Percentiles rank a stretch among this genome's conserved stretches.
Conservation (phyloP, 1,140 invertebrate genomes). For the Bathynomus jamesi region DNA sequence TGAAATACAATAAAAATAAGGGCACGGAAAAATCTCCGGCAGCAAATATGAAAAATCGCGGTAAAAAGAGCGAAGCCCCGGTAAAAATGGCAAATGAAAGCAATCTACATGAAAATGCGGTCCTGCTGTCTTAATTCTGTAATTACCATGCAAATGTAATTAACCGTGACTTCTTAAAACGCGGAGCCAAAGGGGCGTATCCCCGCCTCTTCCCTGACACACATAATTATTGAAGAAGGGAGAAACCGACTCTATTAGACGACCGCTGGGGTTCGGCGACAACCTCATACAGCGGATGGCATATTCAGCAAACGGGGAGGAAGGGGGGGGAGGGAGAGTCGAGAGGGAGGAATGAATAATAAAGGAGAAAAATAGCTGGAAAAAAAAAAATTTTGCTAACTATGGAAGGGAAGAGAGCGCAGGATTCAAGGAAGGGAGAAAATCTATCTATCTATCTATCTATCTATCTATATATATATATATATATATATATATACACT, state of each 20-base stretch:
- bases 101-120: conserved; percentile 35
- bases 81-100: conserved; percentile 32
- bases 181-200: conserved; percentile 29
- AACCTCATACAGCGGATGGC: background rate
- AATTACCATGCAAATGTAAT: conserved; percentile 37
- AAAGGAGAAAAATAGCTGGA: too few species aligned
- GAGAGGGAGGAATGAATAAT: too few species aligned
- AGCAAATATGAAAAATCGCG: too few species aligned
- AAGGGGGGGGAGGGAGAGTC: background rate
- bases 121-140: conserved; percentile 32
- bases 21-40: too few species aligned
- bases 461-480: too few species aligned
- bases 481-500: too few species aligned
- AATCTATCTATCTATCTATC: too few species aligned
- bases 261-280: background rate
- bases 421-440: too few species aligned
- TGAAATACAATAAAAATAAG: too few species aligned
- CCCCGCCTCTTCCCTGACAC: conserved; percentile 25
- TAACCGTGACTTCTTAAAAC: conserved; percentile 36
- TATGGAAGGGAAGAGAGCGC: too few species aligned
- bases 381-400: too few species aligned
- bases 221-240: conserved; percentile 29
- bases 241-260: conserved; percentile 15
- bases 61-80: conserved; percentile 19
- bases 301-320: background rate